These are phyloP conservation scores for Silurus meridionalis DNA, from an alignment of 2,113 vertebrate species.

Conservation along the genomic window DNA sequence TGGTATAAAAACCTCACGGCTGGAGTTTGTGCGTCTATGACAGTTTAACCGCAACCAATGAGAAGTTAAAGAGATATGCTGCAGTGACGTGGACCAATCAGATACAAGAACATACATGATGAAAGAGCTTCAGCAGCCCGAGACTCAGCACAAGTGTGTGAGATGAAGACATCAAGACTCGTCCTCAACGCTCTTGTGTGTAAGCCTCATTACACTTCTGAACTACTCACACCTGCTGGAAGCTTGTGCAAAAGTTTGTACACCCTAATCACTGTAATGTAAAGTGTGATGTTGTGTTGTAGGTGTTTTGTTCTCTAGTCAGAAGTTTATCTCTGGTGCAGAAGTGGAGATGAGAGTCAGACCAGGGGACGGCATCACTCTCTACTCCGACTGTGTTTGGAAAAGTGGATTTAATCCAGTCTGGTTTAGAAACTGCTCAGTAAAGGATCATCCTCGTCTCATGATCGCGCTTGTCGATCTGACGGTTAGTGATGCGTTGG, in stretches of 20 bases:
- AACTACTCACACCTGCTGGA: too few relatives aligned
- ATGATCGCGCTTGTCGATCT: neutral
- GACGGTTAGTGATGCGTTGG: neutral
- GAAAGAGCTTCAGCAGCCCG: neutral
- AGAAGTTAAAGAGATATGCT: neutral
- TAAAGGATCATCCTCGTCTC: conserved; percentile 21
- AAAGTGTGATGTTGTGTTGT: neutral
- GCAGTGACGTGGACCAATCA: conserved; percentile 23
- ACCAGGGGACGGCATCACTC: conserved; percentile 39
- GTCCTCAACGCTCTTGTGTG: neutral
- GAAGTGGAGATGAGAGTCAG: conserved; percentile 31
- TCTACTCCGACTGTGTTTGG: neutral
- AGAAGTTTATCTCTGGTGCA: conserved; percentile 25
- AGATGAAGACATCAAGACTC: conserved; percentile 7
- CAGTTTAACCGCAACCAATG: too few relatives aligned
- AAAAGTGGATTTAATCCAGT: neutral
- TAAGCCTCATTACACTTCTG: neutral
- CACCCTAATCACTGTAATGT: neutral
- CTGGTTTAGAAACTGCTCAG: conserved; percentile 37
- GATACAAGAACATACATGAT: neutral
- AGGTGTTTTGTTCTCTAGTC: conserved; percentile 20
- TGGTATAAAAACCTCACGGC: too few relatives aligned
- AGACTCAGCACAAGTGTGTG: conserved; percentile 7
- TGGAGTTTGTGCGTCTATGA: too few relatives aligned
- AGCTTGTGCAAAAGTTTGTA: neutral